Conservation (phyloP, 2,113 vertebrate species). For the Morone chrysops region DNA sequence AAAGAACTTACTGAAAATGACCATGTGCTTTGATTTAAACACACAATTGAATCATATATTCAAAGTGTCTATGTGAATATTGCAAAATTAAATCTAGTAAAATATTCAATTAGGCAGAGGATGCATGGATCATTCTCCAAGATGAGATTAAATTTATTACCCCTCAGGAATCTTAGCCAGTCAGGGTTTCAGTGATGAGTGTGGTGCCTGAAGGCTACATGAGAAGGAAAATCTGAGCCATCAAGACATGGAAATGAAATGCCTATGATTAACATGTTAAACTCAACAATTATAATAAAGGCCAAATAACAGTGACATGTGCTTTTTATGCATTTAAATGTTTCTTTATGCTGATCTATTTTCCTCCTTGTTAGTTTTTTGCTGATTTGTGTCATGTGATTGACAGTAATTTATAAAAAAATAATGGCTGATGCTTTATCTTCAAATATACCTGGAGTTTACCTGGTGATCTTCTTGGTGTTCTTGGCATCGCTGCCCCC, state of each 20-base stretch:
- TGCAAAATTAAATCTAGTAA: slow-evolving; percentile 3
- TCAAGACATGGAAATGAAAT: slow-evolving; percentile 47
- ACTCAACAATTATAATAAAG: slow-evolving; percentile 28
- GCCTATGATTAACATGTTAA: slow-evolving; percentile 44
- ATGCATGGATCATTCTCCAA: slow-evolving; percentile 15
- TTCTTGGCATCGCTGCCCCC: not conserved
- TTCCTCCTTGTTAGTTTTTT: not conserved
- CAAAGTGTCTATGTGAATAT: slow-evolving; percentile 1
- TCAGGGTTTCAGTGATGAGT: slow-evolving; percentile 30
- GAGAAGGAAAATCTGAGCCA: slow-evolving; percentile 37
- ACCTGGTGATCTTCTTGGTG: slow-evolving; percentile 42
- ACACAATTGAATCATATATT: not conserved
- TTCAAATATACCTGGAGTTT: slow-evolving; percentile 29
- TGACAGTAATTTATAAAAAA: not conserved
- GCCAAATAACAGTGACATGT: not conserved
- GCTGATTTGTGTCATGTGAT: not conserved
- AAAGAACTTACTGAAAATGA: slow-evolving; percentile 15
- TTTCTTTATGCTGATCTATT: not conserved
- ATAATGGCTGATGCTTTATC: not conserved
- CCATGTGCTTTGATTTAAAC: slow-evolving; percentile 9
- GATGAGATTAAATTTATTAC: slow-evolving; percentile 30
- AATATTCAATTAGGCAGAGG: slow-evolving; percentile 23
- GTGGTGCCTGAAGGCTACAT: slow-evolving; percentile 31
- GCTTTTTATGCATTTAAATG: not conserved
- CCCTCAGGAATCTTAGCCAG: slow-evolving; percentile 39